Percentiles rank a stretch among this genome's conserved stretches.
Conservation (phyloP, 2,888 invertebrate species). For the Agriotes lineatus region DNA sequence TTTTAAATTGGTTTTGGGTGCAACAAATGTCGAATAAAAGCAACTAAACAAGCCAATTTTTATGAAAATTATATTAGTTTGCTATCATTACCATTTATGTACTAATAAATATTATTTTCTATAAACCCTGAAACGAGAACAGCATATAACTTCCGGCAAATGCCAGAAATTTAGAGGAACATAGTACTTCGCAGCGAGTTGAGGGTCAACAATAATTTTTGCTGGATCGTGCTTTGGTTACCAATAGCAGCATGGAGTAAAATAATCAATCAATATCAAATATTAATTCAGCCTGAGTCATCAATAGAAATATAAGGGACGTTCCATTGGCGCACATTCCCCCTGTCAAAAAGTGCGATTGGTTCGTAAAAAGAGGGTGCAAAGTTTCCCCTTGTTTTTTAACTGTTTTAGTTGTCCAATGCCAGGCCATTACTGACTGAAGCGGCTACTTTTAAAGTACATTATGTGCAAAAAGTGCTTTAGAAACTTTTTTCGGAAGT, state of each 20-base stretch:
- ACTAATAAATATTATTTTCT: too few species aligned
- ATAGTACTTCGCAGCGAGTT: too few species aligned
- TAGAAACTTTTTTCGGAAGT: background rate
- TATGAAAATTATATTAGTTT: too few species aligned
- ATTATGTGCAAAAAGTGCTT: slow-evolving; percentile 1
- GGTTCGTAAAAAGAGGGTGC: slow-evolving; percentile 59
- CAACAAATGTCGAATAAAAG: too few species aligned
- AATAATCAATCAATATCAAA: slow-evolving; percentile 55
- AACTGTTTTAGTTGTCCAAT: slow-evolving; percentile 60
- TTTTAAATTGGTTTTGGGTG: too few species aligned
- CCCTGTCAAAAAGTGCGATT: slow-evolving; percentile 58
- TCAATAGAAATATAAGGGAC: slow-evolving; percentile 41
- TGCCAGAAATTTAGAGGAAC: too few species aligned
- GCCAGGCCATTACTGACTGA: slow-evolving; percentile 46
- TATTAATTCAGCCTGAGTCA: slow-evolving; percentile 57
- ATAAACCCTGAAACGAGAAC: too few species aligned
- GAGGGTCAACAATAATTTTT: background rate
- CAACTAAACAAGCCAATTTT: too few species aligned
- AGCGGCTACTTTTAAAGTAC: slow-evolving; percentile 26
- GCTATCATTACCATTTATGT: too few species aligned
- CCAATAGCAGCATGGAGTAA: background rate
- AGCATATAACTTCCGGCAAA: too few species aligned
- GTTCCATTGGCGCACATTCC: slow-evolving; percentile 55
- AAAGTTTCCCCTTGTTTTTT: slow-evolving; percentile 61
- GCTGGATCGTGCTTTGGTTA: background rate